Conservation (phyloP, 1,140 invertebrate species). For the Scaptomyza graminum region DNA sequence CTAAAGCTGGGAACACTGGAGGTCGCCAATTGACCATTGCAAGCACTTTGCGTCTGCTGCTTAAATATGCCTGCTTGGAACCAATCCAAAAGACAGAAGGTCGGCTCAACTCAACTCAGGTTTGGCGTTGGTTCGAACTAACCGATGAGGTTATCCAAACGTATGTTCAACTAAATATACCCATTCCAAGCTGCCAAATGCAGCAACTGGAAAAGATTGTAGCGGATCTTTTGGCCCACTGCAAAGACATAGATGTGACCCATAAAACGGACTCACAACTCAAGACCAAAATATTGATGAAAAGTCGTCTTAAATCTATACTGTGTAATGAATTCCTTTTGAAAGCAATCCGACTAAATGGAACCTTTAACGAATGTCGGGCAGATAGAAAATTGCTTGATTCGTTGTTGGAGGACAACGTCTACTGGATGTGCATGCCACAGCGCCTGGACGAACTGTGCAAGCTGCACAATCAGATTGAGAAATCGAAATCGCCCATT, state of each 20-base stretch:
- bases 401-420: slow-evolving; percentile 38
- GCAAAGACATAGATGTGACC: not conserved
- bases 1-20: not conserved
- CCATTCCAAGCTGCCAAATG: not conserved
- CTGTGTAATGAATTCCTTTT: slow-evolving; percentile 41
- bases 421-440: slow-evolving; percentile 27
- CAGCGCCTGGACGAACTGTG: slow-evolving; percentile 14
- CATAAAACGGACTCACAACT: not conserved
- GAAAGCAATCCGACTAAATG: slow-evolving; percentile 28
- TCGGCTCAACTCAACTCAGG: slow-evolving; percentile 34
- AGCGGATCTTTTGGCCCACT: slow-evolving; percentile 10
- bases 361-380: not conserved
- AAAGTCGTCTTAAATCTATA: slow-evolving; percentile 50
- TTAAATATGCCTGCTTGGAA: slow-evolving; percentile 20
- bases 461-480: not conserved
- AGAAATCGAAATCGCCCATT: not conserved
- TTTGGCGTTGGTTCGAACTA: slow-evolving; percentile 31
- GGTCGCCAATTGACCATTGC: slow-evolving; percentile 14
- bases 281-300: slow-evolving; percentile 17
- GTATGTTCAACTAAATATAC: not conserved
- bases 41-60: slow-evolving; percentile 33
- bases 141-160: slow-evolving; percentile 23
- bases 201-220: slow-evolving; percentile 4
- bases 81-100: not conserved
- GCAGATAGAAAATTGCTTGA: slow-evolving; percentile 12